Base-by-base conservation (phyloP, 2,113 vertebrate genomes). In the Microtus montanus region DNA sequence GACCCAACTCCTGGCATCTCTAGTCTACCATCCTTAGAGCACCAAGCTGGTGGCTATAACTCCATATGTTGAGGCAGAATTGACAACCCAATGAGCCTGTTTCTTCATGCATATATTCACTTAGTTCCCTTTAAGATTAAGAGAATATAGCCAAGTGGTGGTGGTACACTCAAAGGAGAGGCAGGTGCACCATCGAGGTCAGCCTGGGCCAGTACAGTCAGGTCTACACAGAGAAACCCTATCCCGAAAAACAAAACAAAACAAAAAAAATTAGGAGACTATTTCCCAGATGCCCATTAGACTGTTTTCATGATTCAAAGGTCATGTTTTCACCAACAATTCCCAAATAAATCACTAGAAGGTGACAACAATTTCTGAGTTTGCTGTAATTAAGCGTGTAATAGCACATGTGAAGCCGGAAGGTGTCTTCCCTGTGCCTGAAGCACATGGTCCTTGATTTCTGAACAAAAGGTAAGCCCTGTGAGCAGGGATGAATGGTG, bases 301-400 rank as follows among this genome's bases (percentile, higher is more conserved):
- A 83, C 61, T 63, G 63, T 84, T 24, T 44, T 92, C 22, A 84
- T 85, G 35, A 73, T 66, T 92, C 80, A 63, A 70, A 95, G 79
- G 63, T 47, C 47, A 64, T 83, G 83, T 74, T 94, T 92, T 87
- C 3, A 61, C 66, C 28, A 92, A 20, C 30, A 92, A 44, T 92
- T 87, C n/a, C 61, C 82, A 95, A 78, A 82, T 70, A 95, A 92
- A 83, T 88, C 44, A 52, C 44, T 70, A 41, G 77, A 87, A 96
- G 47, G 22, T 4, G 15, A 33, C 73, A 12, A 7, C 38, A 82
- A 77, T 86, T 86, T 96, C 73, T 28, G 41, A 68, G 79, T 73
- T 88, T 80, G 87, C 64, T 79, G 24, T 68, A 84, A 90, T 88
- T 5, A 54, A 54, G 52, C 4, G 4, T 54, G 52, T 54, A 54